phyloP scores from a whole-genome alignment of 2,113 vertebrate genomes.

The Picathartes gymnocephalus region DNA sequence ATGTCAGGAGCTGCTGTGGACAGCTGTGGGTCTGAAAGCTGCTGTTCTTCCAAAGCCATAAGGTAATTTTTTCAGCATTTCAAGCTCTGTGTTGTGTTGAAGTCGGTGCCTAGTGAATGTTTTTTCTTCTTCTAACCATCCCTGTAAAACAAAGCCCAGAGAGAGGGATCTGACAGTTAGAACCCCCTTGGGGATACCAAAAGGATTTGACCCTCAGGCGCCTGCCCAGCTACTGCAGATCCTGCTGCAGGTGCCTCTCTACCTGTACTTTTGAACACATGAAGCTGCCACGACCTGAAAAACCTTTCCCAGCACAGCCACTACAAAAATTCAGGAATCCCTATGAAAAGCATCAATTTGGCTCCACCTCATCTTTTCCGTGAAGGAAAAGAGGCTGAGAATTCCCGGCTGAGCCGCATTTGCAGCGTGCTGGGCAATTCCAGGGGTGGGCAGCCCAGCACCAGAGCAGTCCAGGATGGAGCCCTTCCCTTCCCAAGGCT shows the following conservation, averaged over 20 bases:
- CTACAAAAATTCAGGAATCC: neutral
- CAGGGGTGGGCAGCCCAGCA: neutral
- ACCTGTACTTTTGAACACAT: neutral
- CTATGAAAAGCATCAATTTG: neutral
- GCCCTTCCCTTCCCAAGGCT: neutral
- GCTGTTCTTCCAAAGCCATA: neutral
- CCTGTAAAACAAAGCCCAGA: neutral
- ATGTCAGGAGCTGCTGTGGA: neutral
- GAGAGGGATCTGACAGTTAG: neutral
- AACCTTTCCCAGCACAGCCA: neutral
- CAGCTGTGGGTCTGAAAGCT: neutral
- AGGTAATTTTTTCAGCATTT: neutral
- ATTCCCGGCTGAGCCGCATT: neutral
- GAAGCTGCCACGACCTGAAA: neutral
- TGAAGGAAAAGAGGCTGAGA: neutral
- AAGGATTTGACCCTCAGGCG: neutral
- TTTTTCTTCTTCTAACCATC: neutral
- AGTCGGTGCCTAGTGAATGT: accelerated
- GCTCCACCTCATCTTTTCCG: neutral
- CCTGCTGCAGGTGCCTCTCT: neutral
- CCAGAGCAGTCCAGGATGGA: neutral
- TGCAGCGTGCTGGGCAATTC: neutral
- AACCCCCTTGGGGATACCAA: neutral
- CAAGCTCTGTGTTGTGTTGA: neutral
- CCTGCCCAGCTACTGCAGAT: neutral